These are phyloP conservation scores for Panagrolaimus sp. DNA, from an alignment of 1,140 invertebrate genomes.

Conservation along the genomic window DNA sequence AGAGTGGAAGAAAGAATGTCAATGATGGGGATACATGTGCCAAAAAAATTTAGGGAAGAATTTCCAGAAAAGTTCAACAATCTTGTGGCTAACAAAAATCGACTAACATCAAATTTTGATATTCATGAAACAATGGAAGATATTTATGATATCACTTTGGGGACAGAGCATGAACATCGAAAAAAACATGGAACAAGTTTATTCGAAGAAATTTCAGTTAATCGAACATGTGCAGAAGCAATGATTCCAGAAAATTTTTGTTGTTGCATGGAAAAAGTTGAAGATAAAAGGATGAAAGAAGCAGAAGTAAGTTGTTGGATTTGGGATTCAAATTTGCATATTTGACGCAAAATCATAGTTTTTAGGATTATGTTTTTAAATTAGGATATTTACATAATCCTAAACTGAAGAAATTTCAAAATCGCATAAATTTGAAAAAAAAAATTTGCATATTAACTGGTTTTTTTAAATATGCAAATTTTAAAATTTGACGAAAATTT, in stretches of 20 bases:
- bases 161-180: constrained; percentile 9
- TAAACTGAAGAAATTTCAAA: no score
- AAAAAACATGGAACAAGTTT: constrained; percentile 36
- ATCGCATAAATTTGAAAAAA: no score
- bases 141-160: constrained; percentile 31
- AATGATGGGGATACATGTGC: constrained; percentile 48
- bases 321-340: no score
- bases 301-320: no score
- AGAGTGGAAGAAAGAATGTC: constrained; percentile 59
- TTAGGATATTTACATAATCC: no score
- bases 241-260: constrained; percentile 49
- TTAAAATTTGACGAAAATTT: no score
- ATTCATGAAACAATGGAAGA: constrained; percentile 48
- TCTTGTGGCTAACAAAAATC: constrained; percentile 28
- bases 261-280: constrained; percentile 32
- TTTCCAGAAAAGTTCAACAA: constrained; percentile 33
- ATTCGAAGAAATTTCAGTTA: constrained; percentile 35
- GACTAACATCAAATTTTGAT: constrained; percentile 50
- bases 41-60: constrained; percentile 30
- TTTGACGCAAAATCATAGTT: no score
- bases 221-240: constrained; percentile 45
- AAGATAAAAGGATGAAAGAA: no score
- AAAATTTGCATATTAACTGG: no score
- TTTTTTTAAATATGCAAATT: no score
- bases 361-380: no score